Evolutionary conservation across 2,888 invertebrate genomes (phyloP).

Genomic region (Pandemis corylana): DNA sequence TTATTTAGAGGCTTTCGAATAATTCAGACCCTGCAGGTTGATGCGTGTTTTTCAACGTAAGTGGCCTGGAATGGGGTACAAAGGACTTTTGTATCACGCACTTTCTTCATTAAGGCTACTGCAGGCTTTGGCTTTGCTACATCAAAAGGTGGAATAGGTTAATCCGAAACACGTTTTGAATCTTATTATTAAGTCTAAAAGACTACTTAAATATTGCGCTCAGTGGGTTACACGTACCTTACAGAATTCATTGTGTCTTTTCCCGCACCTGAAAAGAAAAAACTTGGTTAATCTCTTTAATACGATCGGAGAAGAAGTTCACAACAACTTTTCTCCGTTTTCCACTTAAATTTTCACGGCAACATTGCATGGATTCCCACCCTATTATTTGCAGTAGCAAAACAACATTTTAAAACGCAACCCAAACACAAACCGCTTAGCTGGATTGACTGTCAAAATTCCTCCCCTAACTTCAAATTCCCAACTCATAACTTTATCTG

Average conservation of each 20-base stretch:
- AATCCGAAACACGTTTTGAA: constrained; percentile 18
- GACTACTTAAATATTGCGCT: neutral
- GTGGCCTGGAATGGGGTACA: constrained; percentile 12
- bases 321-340: neutral
- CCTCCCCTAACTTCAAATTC: constrained; percentile 29
- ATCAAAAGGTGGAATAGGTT: constrained; percentile 14
- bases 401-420: neutral
- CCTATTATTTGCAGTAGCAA: constrained; percentile 1
- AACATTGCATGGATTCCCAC: neutral
- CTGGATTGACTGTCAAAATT: constrained; percentile 32
- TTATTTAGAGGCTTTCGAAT: constrained; percentile 14
- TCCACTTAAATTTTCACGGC: neutral
- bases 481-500: constrained; percentile 38
- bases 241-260: constrained; percentile 47
- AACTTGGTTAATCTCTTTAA: constrained; percentile 24
- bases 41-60: constrained; percentile 29
- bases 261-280: constrained; percentile 63
- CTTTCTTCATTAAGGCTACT: constrained; percentile 40
- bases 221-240: constrained; percentile 21
- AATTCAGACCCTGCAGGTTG: constrained; percentile 18
- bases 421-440: constrained; percentile 20
- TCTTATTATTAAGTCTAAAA: neutral
- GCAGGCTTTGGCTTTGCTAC: constrained; percentile 15
- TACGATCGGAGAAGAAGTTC: neutral
- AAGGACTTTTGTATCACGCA: constrained; percentile 31